Conservation (phyloP, 2,113 vertebrate genomes). For the Salvelinus namaycush region DNA sequence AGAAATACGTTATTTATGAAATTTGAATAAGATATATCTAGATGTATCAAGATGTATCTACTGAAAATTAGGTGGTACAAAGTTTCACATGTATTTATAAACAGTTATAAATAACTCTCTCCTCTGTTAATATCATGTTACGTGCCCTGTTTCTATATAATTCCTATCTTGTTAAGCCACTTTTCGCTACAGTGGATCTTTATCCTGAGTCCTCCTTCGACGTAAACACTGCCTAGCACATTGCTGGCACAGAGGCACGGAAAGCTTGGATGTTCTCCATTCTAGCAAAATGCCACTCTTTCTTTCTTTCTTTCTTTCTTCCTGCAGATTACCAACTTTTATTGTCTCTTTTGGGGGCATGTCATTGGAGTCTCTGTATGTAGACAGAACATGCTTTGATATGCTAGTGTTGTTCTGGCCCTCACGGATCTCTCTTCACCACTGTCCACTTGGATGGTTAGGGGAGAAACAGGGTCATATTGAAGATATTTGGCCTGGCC, state of each 20-base stretch:
- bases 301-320: neutral
- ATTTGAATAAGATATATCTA: neutral
- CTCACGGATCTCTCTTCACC: no score
- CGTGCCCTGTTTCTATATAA: neutral
- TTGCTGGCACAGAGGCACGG: constrained; percentile 53
- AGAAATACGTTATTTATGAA: no score
- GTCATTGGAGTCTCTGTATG: neutral
- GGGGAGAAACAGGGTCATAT: no score
- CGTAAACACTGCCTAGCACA: constrained; percentile 69
- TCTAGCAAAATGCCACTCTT: constrained; percentile 52
- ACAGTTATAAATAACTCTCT: neutral
- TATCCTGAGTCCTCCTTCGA: constrained; percentile 60
- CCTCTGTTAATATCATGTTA: neutral
- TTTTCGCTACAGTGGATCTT: constrained; percentile 71
- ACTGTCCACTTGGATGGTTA: no score
- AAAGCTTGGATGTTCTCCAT: constrained; percentile 43
- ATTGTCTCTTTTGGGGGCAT: neutral
- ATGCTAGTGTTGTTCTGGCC: no score
- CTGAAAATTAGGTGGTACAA: no score
- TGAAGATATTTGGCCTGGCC: no score
- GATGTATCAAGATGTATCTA: neutral
- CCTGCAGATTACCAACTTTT: no score
- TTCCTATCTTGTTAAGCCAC: constrained; percentile 49
- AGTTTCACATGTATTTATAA: no score
- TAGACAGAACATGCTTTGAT: no score